Percentiles rank a stretch among this genome's conserved stretches.
Evolutionary conservation across 2,113 vertebrate species (phyloP).

Genomic region (Typhlomys cinereus): DNA sequence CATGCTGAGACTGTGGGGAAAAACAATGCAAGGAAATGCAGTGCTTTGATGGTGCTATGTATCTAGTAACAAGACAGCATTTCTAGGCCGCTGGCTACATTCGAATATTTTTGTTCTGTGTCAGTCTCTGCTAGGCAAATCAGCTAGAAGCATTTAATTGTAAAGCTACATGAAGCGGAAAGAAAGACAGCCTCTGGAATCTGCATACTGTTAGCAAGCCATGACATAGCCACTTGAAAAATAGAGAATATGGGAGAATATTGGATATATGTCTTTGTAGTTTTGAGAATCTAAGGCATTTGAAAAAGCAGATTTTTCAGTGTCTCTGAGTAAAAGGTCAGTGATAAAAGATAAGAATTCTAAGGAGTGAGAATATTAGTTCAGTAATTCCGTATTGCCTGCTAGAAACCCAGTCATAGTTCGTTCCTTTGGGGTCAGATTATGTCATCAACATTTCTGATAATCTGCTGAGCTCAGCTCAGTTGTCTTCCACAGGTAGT

Average conservation of each 20-base stretch:
- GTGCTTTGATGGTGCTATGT: neutral
- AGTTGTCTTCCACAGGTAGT: neutral
- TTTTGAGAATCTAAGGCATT: neutral
- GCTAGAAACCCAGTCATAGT: neutral
- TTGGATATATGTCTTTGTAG: neutral
- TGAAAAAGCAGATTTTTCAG: neutral
- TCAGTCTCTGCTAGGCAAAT: constrained; percentile 21
- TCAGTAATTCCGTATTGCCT: neutral
- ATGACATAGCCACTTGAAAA: constrained; percentile 33
- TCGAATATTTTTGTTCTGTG: constrained; percentile 44
- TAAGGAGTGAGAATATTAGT: neutral
- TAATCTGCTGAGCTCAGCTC: neutral
- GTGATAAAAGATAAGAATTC: neutral
- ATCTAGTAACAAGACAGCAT: constrained; percentile 37
- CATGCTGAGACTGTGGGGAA: neutral
- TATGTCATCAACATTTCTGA: neutral
- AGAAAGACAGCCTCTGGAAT: constrained; percentile 15
- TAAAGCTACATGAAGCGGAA: constrained; percentile 39
- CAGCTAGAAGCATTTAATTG: constrained; percentile 44
- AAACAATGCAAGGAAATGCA: constrained; percentile 12
- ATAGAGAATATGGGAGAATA: neutral
- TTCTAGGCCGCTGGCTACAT: neutral
- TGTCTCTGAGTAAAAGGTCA: neutral
- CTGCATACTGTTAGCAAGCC: neutral
- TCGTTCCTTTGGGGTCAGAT: neutral